Conservation (phyloP, 1,140 invertebrate genomes). For the Berghia stephanieae region DNA sequence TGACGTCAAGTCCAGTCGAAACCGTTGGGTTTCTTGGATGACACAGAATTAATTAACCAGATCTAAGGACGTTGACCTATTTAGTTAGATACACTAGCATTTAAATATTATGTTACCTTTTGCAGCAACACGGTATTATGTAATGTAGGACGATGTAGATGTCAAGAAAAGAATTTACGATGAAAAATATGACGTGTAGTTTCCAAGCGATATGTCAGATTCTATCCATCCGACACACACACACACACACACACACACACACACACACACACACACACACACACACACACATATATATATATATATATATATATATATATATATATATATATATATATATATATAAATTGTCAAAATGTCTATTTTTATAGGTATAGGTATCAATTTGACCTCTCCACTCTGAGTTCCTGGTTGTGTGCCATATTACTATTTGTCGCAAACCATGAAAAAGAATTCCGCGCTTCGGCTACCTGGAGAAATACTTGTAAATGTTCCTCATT, state of each 20-base stretch:
- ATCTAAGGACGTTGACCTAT: too few species aligned
- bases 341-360: neutral
- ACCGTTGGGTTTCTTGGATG: too few species aligned
- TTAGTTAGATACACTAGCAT: neutral
- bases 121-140: neutral
- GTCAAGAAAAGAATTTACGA: neutral
- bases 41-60: too few species aligned
- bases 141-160: neutral
- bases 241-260: neutral
- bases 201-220: neutral
- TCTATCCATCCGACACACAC: neutral
- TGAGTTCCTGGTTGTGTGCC: neutral
- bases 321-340: neutral
- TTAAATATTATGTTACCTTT: neutral
- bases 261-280: neutral
- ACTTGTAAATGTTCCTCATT: too few species aligned
- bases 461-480: too few species aligned
- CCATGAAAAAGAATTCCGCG: too few species aligned
- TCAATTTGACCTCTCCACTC: neutral
- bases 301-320: neutral
- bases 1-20: too few species aligned
- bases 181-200: neutral
- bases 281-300: conserved; percentile 12
- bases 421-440: neutral
- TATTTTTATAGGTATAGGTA: too few species aligned